A percentile compares a stretch with the other conserved stretches of the same genome.
Conservation (phyloP, 2,113 vertebrate genomes). For the Edolisoma coerulescens region DNA sequence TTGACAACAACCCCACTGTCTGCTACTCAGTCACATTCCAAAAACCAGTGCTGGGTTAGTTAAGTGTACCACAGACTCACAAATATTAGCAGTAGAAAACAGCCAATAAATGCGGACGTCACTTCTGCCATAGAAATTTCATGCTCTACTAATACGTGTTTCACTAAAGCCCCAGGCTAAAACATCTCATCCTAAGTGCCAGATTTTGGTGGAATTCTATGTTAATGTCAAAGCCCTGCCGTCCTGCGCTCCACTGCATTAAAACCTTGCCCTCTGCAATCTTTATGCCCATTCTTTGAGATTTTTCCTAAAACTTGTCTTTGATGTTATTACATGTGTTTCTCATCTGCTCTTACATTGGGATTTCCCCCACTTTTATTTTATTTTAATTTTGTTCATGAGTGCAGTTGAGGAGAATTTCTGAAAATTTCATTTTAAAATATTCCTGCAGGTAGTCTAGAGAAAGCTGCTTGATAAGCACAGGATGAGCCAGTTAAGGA, state of each 20-base stretch:
- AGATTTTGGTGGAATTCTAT: not conserved
- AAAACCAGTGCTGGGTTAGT: not conserved
- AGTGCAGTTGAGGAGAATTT: not conserved
- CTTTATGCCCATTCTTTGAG: not conserved
- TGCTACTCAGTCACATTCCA: not conserved
- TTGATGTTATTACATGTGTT: not conserved
- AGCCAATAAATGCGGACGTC: not conserved
- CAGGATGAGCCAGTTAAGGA: not conserved
- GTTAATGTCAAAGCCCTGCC: not conserved
- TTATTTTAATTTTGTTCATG: not conserved
- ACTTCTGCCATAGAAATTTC: not conserved
- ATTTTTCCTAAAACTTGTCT: not conserved
- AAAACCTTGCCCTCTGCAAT: not conserved
- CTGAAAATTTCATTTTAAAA: not conserved
- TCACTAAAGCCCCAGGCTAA: not conserved
- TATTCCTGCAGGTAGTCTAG: not conserved
- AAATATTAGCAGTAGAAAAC: not conserved
- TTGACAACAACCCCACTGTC: not conserved
- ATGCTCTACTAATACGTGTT: not conserved
- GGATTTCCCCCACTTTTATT: not conserved
- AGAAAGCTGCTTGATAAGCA: not conserved
- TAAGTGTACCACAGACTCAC: not conserved
- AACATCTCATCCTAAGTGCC: not conserved
- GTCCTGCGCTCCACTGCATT: rapidly evolving
- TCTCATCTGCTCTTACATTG: not conserved